Evolutionary conservation across 2,113 vertebrate species (phyloP).

Genomic region (Phoxinus phoxinus): DNA sequence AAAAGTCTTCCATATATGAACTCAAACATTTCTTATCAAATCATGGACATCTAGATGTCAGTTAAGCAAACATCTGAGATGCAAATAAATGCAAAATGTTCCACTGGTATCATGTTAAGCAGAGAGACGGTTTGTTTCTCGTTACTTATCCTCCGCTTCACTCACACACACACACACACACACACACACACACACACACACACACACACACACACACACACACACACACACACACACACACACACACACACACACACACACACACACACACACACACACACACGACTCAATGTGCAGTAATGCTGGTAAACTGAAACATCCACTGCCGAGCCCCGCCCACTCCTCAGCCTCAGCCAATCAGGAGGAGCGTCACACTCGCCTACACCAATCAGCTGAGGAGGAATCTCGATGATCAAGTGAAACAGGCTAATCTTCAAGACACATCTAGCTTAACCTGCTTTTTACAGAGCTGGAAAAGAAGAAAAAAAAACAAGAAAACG

Average conservation of each 20-base stretch:
- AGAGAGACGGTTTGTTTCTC: background rate
- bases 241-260: background rate
- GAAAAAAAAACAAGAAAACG: background rate
- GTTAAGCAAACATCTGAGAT: background rate
- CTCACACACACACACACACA: background rate
- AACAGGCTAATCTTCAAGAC: background rate
- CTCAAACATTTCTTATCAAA: too few species aligned
- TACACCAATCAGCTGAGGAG: background rate
- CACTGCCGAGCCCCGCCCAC: background rate
- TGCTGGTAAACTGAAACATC: background rate
- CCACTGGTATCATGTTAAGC: background rate
- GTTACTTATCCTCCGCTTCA: background rate
- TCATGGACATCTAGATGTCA: too few species aligned
- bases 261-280: background rate
- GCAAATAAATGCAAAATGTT: too few species aligned
- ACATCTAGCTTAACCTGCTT: slow-evolving; percentile 7
- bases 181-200: background rate
- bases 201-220: background rate
- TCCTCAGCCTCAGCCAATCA: background rate
- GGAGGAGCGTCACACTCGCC: background rate
- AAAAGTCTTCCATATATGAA: background rate
- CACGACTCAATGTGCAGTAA: background rate
- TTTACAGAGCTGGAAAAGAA: background rate
- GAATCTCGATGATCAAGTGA: background rate
- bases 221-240: background rate